Evolutionary conservation across 2,113 vertebrate genomes (phyloP).

Genomic region (Clarias batrachus): DNA sequence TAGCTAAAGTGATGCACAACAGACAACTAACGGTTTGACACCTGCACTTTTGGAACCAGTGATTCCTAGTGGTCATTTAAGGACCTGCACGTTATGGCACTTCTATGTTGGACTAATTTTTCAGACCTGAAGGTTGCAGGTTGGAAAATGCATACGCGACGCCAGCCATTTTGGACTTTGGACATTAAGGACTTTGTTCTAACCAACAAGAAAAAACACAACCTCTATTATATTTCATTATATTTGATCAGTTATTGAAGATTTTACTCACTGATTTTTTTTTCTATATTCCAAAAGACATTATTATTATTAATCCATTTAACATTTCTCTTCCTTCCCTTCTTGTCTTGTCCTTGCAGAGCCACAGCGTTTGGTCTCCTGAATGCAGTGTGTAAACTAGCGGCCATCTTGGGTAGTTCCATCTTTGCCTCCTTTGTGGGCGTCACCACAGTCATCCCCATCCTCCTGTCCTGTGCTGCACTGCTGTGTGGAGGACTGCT

Average conservation of each 20-base stretch:
- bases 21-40: too few species aligned
- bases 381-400: constrained; percentile 91
- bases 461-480: constrained; percentile 86
- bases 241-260: not conserved
- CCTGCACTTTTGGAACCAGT: too few species aligned
- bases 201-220: not conserved
- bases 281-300: not conserved
- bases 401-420: constrained; percentile 88
- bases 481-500: constrained; percentile 87
- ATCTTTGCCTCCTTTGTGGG: constrained; percentile 92
- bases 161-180: not conserved
- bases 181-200: not conserved
- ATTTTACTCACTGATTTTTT: not conserved
- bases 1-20: too few species aligned
- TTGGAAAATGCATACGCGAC: not conserved
- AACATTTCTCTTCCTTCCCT: not conserved
- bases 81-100: too few species aligned
- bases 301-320: not conserved
- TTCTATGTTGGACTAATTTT: too few species aligned
- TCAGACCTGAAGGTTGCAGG: too few species aligned
- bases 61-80: too few species aligned
- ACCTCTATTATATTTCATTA: not conserved
- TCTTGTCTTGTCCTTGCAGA: constrained; percentile 64
- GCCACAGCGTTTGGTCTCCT: constrained; percentile 93
- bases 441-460: constrained; percentile 87